A percentile compares a stretch with the other conserved stretches of the same genome.
Evolutionary conservation across 2,797 vertebrate species (phyloP).

Genomic region (Macropus fuliginosus): DNA sequence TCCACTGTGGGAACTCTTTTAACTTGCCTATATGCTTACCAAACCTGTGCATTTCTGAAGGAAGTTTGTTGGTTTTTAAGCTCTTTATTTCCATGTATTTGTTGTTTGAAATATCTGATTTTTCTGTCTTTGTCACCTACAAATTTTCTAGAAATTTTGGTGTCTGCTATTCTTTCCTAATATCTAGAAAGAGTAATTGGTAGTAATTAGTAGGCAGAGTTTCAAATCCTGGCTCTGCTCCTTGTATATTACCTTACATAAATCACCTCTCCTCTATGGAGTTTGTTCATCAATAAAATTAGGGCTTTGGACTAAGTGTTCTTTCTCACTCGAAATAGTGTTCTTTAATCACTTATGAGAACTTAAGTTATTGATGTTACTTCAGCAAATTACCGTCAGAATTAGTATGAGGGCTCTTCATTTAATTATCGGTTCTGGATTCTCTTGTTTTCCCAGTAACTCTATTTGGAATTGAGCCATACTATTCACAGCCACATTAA

Average conservation of each 20-base stretch:
- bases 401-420: not conserved
- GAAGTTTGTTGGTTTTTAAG: not conserved
- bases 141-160: not conserved
- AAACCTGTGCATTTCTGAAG: not conserved
- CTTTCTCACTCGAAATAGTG: not conserved
- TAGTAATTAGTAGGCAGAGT: not conserved
- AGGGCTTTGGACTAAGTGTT: not conserved
- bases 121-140: not conserved
- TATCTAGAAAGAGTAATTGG: not conserved
- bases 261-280: not conserved
- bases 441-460: not conserved
- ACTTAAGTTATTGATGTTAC: not conserved
- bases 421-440: not conserved
- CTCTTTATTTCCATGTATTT: not conserved
- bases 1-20: not conserved
- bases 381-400: not conserved
- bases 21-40: not conserved
- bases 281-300: not conserved
- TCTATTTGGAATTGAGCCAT: not conserved
- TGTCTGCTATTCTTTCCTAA: not conserved
- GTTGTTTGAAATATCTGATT: not conserved
- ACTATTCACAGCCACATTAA: not conserved
- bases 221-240: not conserved
- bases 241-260: not conserved
- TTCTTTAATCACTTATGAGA: not conserved